Conservation (phyloP, 2,113 vertebrate species). For the Sebastes fasciatus region DNA sequence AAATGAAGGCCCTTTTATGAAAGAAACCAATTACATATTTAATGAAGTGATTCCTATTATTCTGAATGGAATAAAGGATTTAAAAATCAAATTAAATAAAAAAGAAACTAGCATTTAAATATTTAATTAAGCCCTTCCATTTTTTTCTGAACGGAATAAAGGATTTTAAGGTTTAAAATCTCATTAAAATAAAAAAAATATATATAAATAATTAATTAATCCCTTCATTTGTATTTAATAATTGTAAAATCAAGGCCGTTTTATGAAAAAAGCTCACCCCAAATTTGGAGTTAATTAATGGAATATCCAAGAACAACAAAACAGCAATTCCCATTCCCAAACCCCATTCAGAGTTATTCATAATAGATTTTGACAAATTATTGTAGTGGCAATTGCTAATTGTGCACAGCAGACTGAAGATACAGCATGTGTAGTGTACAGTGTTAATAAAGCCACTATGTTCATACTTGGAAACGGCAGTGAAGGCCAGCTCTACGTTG, state of each 20-base stretch:
- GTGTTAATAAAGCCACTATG: not conserved
- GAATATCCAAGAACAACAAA: too few relatives aligned
- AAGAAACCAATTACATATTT: too few relatives aligned
- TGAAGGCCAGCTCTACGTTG: slow-evolving; percentile 95
- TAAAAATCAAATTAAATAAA: too few relatives aligned
- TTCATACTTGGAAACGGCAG: slow-evolving; percentile 92
- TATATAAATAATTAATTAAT: not conserved
- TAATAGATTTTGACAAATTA: not conserved
- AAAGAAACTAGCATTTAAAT: too few relatives aligned
- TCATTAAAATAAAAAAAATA: not conserved
- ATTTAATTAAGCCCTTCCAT: too few relatives aligned
- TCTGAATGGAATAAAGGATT: too few relatives aligned
- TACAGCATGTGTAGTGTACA: not conserved
- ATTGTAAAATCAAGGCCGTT: not conserved
- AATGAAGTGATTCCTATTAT: too few relatives aligned
- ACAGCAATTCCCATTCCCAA: too few relatives aligned
- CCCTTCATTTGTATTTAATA: not conserved
- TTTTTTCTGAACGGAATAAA: not conserved
- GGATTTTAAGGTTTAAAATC: not conserved
- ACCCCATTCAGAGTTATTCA: not conserved
- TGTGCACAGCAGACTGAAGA: too few relatives aligned
- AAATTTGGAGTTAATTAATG: too few relatives aligned
- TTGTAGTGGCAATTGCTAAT: not conserved
- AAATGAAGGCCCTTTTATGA: too few relatives aligned
- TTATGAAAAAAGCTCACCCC: not conserved